Conservation (phyloP, 1,140 invertebrate genomes). For the Sesamia nonagrioides region DNA sequence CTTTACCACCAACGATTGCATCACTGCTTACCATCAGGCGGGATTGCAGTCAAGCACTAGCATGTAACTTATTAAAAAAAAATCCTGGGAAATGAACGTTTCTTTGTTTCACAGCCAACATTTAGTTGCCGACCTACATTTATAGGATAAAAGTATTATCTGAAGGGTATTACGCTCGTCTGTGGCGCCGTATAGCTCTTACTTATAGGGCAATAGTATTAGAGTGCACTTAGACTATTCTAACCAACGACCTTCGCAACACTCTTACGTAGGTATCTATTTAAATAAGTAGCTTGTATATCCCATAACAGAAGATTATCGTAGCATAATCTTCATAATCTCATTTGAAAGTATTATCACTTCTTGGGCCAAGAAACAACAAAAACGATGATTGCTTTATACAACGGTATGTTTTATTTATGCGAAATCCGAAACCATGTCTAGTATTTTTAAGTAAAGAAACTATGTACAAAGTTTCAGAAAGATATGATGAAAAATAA, state of each 20-base stretch:
- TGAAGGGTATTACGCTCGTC: constrained; percentile 1
- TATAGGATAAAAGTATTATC: not conserved
- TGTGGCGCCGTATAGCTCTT: not conserved
- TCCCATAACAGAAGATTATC: not conserved
- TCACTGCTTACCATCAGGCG: too few relatives aligned
- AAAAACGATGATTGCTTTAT: too few relatives aligned
- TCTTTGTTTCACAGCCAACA: not conserved
- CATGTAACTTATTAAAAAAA: too few relatives aligned
- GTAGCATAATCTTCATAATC: not conserved
- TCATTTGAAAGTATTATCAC: not conserved
- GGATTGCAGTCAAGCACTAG: too few relatives aligned
- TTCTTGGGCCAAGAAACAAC: too few relatives aligned
- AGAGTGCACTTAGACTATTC: constrained; percentile 21
- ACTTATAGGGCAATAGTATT: not conserved
- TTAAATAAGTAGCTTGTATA: not conserved
- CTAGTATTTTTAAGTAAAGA: too few relatives aligned
- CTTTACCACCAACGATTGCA: too few relatives aligned
- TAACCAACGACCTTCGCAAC: not conserved
- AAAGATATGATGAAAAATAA: too few relatives aligned
- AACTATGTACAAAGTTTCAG: too few relatives aligned
- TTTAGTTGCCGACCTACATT: not conserved
- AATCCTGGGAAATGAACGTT: not conserved
- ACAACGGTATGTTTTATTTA: too few relatives aligned
- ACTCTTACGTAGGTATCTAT: not conserved
- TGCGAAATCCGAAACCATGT: too few relatives aligned